Conservation (phyloP, 2,888 invertebrate species). For the Acleris holmiana region DNA sequence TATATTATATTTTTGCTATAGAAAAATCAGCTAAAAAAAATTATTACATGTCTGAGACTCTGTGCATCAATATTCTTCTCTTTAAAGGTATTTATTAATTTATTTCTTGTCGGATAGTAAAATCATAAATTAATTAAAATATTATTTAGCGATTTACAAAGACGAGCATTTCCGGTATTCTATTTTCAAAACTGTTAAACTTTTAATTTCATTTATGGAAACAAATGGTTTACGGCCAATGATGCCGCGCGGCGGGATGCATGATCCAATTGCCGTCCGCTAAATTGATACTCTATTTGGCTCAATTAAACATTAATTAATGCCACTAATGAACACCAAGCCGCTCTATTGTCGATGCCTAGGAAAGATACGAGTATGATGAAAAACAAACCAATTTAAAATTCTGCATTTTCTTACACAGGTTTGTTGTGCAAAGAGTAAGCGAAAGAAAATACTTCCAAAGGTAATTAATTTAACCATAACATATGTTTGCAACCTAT, state of each 20-base stretch:
- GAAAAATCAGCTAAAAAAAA: no score
- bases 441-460: background rate
- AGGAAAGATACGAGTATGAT: conserved; percentile 4
- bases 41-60: no score
- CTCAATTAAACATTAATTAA: conserved; percentile 83
- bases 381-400: background rate
- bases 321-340: conserved; percentile 77
- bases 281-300: conserved; percentile 83
- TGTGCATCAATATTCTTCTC: no score
- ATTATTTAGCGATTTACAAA: no score
- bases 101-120: no score
- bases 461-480: no score
- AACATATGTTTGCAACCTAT: no score
- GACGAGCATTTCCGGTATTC: background rate
- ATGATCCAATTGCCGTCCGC: conserved; percentile 79
- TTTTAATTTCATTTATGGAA: conserved; percentile 19
- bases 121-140: no score
- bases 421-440: background rate
- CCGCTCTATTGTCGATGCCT: conserved; percentile 60
- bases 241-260: conserved; percentile 54
- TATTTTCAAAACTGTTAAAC: conserved; percentile 4
- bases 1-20: no score
- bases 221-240: conserved; percentile 24
- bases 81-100: no score
- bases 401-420: no score